Base-by-base conservation (phyloP, 2,797 vertebrate genomes). In the Coranthus polyacanthus region DNA sequence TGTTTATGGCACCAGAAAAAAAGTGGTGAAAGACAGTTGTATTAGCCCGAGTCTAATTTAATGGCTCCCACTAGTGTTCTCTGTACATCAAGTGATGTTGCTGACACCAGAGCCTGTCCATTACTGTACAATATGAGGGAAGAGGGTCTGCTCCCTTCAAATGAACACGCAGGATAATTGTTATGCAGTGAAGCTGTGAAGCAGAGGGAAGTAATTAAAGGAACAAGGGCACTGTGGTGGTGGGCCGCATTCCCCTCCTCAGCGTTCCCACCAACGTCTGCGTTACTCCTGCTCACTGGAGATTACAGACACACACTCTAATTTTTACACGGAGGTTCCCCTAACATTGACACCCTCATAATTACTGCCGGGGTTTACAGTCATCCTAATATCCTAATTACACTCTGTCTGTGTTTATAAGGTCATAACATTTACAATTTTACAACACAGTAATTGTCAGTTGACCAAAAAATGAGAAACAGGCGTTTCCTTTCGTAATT, bases 131-230 rank as follows among this genome's bases (percentile, higher is more conserved):
- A 53, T 69, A 78, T 38, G 68, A 79, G 49, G 55, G 64, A 55
- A 82, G 74, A 53, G 62, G 76, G 79, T 76, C 67, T 34, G 62
- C 84, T 84, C 82, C 70, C 78, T 72, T 68, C 86, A 89, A 76
- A 88, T 85, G 72, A 82, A 79, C 83, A 85, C 51, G 20, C 66
- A 44, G 76, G 75, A 83, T 93, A 82, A 92, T 92, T 93, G 89
- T 91, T 88, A 93, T 91, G 86, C 89, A 92, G 84, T 55, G 73
- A 79, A 86, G 86, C 89, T 87, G 82, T 87, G 85, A 90, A 92
- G 84, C 84, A 86, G 79, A 81, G 85, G 88, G 88, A 93, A 83
- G 86, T 90, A 85, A 93, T 93, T 93, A 92, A 90, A 90, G 87
- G 83, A 93, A 91, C 86, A 92, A 91, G 89, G 88, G 80, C 86